Conservation (phyloP, 2,113 vertebrate genomes). For the Panurus biarmicus region DNA sequence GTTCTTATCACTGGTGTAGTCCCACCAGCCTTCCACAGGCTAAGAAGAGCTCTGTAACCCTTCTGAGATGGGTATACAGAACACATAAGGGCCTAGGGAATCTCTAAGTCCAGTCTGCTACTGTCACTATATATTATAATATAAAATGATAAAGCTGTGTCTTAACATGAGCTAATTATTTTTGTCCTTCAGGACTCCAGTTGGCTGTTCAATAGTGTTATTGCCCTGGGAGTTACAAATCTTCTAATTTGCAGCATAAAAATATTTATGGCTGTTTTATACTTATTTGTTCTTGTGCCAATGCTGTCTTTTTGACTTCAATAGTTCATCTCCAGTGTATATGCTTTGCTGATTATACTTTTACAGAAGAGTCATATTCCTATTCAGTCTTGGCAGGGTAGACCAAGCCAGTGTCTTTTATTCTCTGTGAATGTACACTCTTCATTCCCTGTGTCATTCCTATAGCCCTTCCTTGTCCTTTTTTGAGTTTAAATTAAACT, state of each 20-base stretch:
- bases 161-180: conserved; percentile 57
- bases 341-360: not conserved
- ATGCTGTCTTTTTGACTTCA: conserved; percentile 44
- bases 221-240: conserved; percentile 51
- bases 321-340: conserved; percentile 16
- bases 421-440: not conserved
- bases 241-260: conserved; percentile 43
- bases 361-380: not conserved
- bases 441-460: not conserved
- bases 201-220: conserved; percentile 47
- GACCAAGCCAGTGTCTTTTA: not conserved
- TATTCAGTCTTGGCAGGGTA: not conserved
- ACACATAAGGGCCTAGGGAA: not conserved
- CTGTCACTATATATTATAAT: conserved; percentile 45
- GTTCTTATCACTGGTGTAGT: not conserved
- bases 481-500: not conserved
- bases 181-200: conserved; percentile 55
- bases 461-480: not conserved
- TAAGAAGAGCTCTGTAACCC: not conserved
- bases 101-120: not conserved
- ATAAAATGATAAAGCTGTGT: conserved; percentile 46
- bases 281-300: conserved; percentile 37
- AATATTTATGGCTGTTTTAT: conserved; percentile 41
- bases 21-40: not conserved
- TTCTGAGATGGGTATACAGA: not conserved